Conservation (phyloP, 1,140 invertebrate species). For the Brachionus sp. region DNA sequence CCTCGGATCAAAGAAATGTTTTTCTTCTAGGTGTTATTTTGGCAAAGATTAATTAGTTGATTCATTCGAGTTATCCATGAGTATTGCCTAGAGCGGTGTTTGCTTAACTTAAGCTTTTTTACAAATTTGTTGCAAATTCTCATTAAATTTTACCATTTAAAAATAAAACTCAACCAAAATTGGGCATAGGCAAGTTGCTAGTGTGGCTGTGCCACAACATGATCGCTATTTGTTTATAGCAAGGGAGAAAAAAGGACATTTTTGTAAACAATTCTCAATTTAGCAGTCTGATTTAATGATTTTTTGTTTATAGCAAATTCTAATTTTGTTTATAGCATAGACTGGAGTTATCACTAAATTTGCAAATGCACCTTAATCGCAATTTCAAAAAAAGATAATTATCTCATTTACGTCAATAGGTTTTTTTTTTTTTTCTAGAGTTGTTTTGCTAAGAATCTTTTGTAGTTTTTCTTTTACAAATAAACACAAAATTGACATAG, state of each 20-base stretch:
- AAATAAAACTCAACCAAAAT: background rate
- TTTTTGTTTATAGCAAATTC: background rate
- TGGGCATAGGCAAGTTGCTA: background rate
- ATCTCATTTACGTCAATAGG: conserved; percentile 13
- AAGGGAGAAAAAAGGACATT: background rate
- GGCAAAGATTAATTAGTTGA: conserved; percentile 26
- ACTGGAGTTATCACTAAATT: background rate
- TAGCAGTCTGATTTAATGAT: background rate
- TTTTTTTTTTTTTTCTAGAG: background rate
- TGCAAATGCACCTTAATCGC: background rate
- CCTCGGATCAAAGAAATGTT: conserved; percentile 32
- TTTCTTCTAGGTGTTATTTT: conserved; percentile 27
- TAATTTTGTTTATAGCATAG: conserved; percentile 10
- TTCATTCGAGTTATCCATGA: background rate
- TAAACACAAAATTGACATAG: conserved; percentile 33
- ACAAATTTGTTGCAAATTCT: background rate
- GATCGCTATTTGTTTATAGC: background rate
- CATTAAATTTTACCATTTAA: background rate
- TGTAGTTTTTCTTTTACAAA: background rate
- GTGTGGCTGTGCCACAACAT: background rate
- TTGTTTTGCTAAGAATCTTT: conserved; percentile 24
- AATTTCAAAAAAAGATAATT: conserved; percentile 2
- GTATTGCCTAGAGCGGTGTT: background rate
- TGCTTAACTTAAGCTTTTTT: background rate
- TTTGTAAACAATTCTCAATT: background rate